These are phyloP conservation scores for Hippoglossus stenolepis DNA, from an alignment of 2,113 vertebrate species.

Conservation along the genomic window DNA sequence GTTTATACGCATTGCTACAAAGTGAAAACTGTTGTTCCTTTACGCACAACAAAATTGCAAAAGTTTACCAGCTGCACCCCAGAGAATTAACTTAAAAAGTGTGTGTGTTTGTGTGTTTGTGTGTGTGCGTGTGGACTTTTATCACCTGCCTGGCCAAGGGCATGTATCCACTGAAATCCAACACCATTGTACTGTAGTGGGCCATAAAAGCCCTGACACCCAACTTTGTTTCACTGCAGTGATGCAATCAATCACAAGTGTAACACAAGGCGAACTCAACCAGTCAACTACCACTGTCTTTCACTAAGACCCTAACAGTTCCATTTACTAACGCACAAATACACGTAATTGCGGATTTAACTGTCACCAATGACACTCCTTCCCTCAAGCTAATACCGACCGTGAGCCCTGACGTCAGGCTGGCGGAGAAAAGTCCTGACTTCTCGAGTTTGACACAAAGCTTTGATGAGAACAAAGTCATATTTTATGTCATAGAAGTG, in stretches of 20 bases:
- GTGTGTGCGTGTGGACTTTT: slow-evolving; percentile 24
- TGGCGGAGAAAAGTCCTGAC: not conserved
- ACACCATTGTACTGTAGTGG: slow-evolving; percentile 65
- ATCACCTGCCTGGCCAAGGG: slow-evolving; percentile 74
- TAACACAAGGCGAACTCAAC: slow-evolving; percentile 49
- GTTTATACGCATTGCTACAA: not conserved
- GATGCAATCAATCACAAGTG: slow-evolving; percentile 75
- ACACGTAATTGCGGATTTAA: not conserved
- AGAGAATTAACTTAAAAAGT: not conserved
- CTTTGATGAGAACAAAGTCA: not conserved
- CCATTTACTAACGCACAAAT: slow-evolving; percentile 8
- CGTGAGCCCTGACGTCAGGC: not conserved
- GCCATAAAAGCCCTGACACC: slow-evolving; percentile 71
- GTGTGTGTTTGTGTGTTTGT: slow-evolving; percentile 19
- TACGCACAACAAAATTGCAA: not conserved
- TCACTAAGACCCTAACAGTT: not conserved
- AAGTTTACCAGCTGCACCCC: not conserved
- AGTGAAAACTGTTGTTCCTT: not conserved
- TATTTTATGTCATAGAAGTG: not conserved
- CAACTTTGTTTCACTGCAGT: slow-evolving; percentile 75
- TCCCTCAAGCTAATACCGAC: not conserved
- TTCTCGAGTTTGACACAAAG: not conserved
- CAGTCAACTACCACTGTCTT: slow-evolving; percentile 34
- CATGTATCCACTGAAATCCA: slow-evolving; percentile 73
- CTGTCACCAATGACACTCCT: not conserved